A percentile compares a stretch with the other conserved stretches of the same genome.
phyloP scores from a whole-genome alignment of 2,888 invertebrate genomes.

The Arctia plantaginis region DNA sequence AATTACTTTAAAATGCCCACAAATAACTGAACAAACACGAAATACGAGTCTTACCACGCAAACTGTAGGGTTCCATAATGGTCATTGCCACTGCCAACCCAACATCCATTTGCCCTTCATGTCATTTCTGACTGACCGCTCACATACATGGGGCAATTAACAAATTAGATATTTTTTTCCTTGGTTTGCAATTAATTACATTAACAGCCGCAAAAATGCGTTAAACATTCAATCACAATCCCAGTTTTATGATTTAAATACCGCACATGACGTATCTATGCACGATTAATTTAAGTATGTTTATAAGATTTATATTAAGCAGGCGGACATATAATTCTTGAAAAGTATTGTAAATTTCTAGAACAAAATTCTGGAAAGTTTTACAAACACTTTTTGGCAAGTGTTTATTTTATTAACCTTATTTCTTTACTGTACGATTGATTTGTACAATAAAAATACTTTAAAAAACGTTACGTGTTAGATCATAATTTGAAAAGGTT shows the following conservation, averaged over 20 bases:
- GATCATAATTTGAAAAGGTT: slow-evolving; percentile 1
- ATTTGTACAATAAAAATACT: background rate
- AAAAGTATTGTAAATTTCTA: background rate
- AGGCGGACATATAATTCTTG: background rate
- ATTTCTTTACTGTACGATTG: background rate
- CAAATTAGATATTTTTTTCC: background rate
- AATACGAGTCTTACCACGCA: background rate
- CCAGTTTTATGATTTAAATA: background rate
- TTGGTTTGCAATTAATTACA: background rate
- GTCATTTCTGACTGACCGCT: background rate
- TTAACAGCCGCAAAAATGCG: background rate
- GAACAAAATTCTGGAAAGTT: background rate
- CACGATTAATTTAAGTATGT: background rate
- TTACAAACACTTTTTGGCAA: background rate
- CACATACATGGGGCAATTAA: background rate
- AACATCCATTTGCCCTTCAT: background rate
- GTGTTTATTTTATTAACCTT: background rate
- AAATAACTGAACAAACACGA: background rate
- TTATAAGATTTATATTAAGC: background rate
- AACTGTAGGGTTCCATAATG: background rate
- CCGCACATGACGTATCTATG: background rate
- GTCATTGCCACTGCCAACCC: background rate
- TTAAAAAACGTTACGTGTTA: background rate
- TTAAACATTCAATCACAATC: background rate
- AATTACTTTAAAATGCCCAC: background rate